These are phyloP conservation scores for Trimorus sp. DNA, from an alignment of 2,888 invertebrate species.

Conservation along the genomic window DNA sequence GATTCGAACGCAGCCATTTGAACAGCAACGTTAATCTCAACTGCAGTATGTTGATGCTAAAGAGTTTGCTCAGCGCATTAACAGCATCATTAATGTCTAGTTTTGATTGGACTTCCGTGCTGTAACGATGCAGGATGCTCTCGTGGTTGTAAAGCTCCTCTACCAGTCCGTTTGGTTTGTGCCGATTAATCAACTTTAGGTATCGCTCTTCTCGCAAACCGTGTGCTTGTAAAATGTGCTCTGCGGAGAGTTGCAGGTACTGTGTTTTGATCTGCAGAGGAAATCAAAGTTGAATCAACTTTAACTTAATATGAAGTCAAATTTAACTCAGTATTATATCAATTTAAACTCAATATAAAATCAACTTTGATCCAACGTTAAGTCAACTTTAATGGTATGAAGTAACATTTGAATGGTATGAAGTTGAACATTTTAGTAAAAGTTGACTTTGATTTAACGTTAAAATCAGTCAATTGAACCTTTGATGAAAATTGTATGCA, in stretches of 20 bases:
- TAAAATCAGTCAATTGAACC: no score
- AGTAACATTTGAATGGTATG: no score
- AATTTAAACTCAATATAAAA: no score
- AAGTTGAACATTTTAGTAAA: no score
- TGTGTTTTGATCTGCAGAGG: slow-evolving; percentile 75
- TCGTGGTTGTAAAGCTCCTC: slow-evolving; percentile 82
- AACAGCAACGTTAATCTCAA: slow-evolving; percentile 79
- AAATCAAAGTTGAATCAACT: neutral
- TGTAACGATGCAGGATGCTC: slow-evolving; percentile 80
- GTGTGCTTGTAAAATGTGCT: slow-evolving; percentile 82
- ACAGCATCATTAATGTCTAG: slow-evolving; percentile 83
- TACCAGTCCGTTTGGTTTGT: slow-evolving; percentile 80
- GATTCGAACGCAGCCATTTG: slow-evolving; percentile 78
- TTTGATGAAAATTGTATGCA: no score
- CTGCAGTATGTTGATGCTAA: slow-evolving; percentile 78
- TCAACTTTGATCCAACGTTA: no score
- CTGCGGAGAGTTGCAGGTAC: slow-evolving; percentile 81
- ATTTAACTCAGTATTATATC: no score
- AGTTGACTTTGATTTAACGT: no score
- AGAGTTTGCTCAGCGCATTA: slow-evolving; percentile 80
- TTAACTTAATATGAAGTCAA: neutral
- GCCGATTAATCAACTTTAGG: slow-evolving; percentile 77
- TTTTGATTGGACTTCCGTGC: slow-evolving; percentile 73
- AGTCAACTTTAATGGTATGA: neutral
- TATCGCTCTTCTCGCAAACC: slow-evolving; percentile 81